Conservation (phyloP, 2,797 vertebrate genomes). For the Clarias laeviceps region DNA sequence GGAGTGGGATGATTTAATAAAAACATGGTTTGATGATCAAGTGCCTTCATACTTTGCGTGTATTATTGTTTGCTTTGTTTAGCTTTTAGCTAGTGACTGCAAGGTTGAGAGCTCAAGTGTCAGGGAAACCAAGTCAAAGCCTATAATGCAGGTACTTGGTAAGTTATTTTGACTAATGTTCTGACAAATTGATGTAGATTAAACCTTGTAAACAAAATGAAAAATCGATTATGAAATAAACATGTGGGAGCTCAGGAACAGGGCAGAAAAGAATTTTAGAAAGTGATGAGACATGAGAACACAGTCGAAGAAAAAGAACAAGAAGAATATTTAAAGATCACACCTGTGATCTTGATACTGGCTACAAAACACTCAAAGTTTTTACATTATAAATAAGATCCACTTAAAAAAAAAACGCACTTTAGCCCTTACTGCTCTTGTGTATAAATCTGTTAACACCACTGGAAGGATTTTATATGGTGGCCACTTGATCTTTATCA, state of each 20-base stretch:
- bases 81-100: neutral
- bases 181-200: neutral
- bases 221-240: neutral
- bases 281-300: neutral
- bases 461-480: neutral
- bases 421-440: neutral
- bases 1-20: neutral
- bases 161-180: neutral
- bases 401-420: neutral
- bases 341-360: neutral
- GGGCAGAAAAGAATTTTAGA: neutral
- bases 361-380: neutral
- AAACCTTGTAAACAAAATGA: neutral
- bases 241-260: neutral
- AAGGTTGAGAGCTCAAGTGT: neutral
- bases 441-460: neutral
- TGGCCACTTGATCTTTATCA: neutral
- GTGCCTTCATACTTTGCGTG: neutral
- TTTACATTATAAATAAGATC: neutral
- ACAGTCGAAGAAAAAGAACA: neutral
- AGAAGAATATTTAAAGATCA: neutral
- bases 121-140: neutral
- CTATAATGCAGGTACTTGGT: neutral
- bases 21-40: neutral
- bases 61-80: neutral